Evolutionary conservation across 2,888 invertebrate species (phyloP).

Genomic region (Eurois occulta): DNA sequence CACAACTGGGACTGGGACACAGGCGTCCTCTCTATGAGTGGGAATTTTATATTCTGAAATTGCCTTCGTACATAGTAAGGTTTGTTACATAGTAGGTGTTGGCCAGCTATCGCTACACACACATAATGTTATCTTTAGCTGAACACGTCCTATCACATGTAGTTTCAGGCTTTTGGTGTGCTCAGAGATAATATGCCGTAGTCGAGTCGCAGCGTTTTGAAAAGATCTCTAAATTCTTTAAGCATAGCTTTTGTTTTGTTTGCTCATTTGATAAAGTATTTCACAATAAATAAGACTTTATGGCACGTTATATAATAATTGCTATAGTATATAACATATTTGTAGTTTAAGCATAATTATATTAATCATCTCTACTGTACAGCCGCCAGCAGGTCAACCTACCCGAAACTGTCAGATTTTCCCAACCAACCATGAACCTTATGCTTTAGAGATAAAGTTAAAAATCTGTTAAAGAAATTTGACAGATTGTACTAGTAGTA

Average conservation of each 20-base stretch:
- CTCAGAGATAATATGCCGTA: slow-evolving; percentile 23
- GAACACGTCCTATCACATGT: slow-evolving; percentile 40
- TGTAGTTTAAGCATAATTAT: neutral
- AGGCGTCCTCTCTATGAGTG: neutral
- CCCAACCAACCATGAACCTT: too few relatives aligned
- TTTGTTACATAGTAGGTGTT: slow-evolving; percentile 16
- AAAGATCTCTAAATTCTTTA: slow-evolving; percentile 26
- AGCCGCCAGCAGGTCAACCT: too few relatives aligned
- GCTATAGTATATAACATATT: slow-evolving; percentile 5
- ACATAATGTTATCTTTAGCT: slow-evolving; percentile 42
- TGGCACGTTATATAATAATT: too few relatives aligned
- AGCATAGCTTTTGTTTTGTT: slow-evolving; percentile 18
- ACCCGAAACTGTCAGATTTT: too few relatives aligned
- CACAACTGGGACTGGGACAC: neutral
- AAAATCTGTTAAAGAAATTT: too few relatives aligned
- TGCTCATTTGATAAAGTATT: slow-evolving; percentile 11
- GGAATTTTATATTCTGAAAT: neutral
- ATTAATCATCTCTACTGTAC: neutral
- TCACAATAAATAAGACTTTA: slow-evolving; percentile 1
- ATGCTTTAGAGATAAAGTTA: too few relatives aligned
- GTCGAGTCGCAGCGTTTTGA: slow-evolving; percentile 11
- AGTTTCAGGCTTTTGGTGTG: slow-evolving; percentile 24
- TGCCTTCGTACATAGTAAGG: slow-evolving; percentile 2
- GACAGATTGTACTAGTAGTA: too few relatives aligned
- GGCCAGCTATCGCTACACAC: slow-evolving; percentile 39